These are phyloP conservation scores for Acronicta psi DNA, from an alignment of 2,888 invertebrate species.

Conservation along the genomic window DNA sequence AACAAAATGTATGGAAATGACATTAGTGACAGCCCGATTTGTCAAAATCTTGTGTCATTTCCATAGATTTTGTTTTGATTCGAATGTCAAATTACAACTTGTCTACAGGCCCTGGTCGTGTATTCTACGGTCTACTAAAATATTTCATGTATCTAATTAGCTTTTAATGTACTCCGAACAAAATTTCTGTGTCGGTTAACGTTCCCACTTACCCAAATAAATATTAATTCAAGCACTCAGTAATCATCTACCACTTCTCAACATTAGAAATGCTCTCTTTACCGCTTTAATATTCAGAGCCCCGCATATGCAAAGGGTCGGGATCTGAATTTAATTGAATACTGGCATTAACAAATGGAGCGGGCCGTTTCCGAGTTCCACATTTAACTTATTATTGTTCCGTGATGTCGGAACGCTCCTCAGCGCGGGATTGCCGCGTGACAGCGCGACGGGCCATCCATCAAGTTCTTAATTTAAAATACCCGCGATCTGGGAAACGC, in stretches of 20 bases:
- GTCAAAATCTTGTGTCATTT: too few species aligned
- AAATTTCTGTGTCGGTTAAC: slow-evolving; percentile 44
- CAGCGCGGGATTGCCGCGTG: slow-evolving; percentile 75
- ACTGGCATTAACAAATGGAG: slow-evolving; percentile 88
- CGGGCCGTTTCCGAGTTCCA: slow-evolving; percentile 84
- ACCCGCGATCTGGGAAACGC: slow-evolving; percentile 83
- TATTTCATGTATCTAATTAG: slow-evolving; percentile 21
- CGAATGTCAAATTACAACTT: too few species aligned
- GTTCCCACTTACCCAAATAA: slow-evolving; percentile 57
- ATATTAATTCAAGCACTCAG: slow-evolving; percentile 63
- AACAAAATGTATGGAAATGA: too few species aligned
- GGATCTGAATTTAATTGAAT: slow-evolving; percentile 87
- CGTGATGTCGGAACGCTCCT: slow-evolving; percentile 78
- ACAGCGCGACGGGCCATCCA: slow-evolving; percentile 85
- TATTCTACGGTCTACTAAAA: too few species aligned
- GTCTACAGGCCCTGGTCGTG: not conserved
- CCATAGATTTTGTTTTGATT: too few species aligned
- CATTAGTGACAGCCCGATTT: too few species aligned
- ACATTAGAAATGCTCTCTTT: slow-evolving; percentile 73
- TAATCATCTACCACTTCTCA: slow-evolving; percentile 65
- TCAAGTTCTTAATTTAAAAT: slow-evolving; percentile 88
- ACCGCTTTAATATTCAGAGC: slow-evolving; percentile 79
- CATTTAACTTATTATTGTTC: slow-evolving; percentile 87
- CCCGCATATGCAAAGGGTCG: slow-evolving; percentile 82
- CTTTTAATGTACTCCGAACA: slow-evolving; percentile 43